Evolutionary conservation across 1,140 invertebrate species (phyloP).

Genomic region (Drosophila bocki): DNA sequence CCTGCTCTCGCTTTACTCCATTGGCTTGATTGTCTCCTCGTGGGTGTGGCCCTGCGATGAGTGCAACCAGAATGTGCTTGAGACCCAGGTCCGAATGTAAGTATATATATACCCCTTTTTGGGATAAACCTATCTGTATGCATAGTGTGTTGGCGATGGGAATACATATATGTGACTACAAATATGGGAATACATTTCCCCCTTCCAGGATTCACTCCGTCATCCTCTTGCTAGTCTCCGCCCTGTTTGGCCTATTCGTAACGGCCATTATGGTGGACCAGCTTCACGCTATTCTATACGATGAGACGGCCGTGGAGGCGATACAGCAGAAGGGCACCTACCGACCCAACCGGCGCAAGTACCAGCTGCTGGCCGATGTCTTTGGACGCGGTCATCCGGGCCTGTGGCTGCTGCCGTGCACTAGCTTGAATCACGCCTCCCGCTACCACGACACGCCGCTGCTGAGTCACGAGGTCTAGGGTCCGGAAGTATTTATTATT

Average conservation of each 20-base stretch:
- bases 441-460: slow-evolving; percentile 87
- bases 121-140: background rate
- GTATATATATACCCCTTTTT: slow-evolving; percentile 69
- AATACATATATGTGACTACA: background rate
- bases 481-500: slow-evolving; percentile 44
- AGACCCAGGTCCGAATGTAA: slow-evolving; percentile 92
- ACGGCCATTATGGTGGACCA: slow-evolving; percentile 96
- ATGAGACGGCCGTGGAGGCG: slow-evolving; percentile 90
- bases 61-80: slow-evolving; percentile 88
- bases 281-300: slow-evolving; percentile 92
- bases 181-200: background rate
- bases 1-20: slow-evolving; percentile 89
- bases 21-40: slow-evolving; percentile 90
- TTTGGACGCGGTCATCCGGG: slow-evolving; percentile 90
- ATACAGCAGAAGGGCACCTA: slow-evolving; percentile 89
- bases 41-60: slow-evolving; percentile 91
- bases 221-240: slow-evolving; percentile 92
- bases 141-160: background rate
- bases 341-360: slow-evolving; percentile 89
- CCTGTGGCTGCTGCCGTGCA: slow-evolving; percentile 89
- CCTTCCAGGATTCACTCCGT: slow-evolving; percentile 92
- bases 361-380: slow-evolving; percentile 91
- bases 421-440: slow-evolving; percentile 86
- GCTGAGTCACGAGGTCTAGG: slow-evolving; percentile 87
- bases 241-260: slow-evolving; percentile 95